A percentile compares a stretch with the other conserved stretches of the same genome.
These are phyloP conservation scores for Uropsilus gracilis DNA, from an alignment of 2,113 vertebrate genomes.

Conservation along the genomic window DNA sequence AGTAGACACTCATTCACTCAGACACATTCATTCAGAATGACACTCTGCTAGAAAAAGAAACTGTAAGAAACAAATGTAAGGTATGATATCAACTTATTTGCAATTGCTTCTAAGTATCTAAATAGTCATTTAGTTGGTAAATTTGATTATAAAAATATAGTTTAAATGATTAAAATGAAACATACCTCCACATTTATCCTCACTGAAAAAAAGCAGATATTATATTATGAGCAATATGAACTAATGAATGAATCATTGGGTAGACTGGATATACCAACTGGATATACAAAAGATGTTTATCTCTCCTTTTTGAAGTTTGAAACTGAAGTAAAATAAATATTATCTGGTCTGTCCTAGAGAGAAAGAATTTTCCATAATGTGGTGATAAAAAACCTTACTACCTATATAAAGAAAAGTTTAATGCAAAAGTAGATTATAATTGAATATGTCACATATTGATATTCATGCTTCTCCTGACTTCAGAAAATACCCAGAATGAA, in stretches of 20 bases:
- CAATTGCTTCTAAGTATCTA: background rate
- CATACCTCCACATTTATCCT: background rate
- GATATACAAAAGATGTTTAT: background rate
- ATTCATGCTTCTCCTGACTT: background rate
- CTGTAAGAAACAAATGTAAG: background rate
- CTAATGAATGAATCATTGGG: background rate
- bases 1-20: background rate
- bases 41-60: background rate
- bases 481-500: background rate
- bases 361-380: background rate
- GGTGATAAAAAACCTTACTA: background rate
- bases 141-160: background rate
- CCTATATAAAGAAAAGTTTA: background rate
- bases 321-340: background rate
- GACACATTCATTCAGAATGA: background rate
- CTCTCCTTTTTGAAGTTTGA: background rate
- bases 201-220: background rate
- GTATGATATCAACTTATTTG: background rate
- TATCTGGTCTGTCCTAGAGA: background rate
- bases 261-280: background rate
- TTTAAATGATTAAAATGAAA: background rate
- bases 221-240: conserved; percentile 15
- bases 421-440: background rate
- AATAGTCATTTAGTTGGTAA: background rate
- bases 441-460: background rate